Evolutionary conservation across 1,140 invertebrate species (phyloP).

Genomic region (Babylonia areolata): DNA sequence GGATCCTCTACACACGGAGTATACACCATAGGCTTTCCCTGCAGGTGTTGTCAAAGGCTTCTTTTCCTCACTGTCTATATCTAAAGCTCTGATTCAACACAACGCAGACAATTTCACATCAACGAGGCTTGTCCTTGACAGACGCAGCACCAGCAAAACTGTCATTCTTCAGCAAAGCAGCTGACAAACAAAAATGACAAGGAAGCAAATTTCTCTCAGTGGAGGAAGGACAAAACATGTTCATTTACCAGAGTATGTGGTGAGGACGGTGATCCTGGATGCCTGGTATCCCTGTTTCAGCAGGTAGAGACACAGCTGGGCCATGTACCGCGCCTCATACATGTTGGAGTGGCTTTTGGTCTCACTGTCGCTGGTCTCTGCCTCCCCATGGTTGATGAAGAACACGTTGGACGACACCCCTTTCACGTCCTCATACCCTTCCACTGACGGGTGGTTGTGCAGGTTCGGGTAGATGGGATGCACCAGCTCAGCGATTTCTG

Average conservation of each 20-base stretch:
- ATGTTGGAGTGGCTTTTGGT: constrained; percentile 7
- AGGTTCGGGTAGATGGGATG: constrained; percentile 73
- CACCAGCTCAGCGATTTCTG: constrained; percentile 73
- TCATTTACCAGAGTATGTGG: constrained; percentile 71
- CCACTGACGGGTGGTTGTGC: constrained; percentile 65
- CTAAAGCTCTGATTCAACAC: no score
- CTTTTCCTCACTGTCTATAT: no score
- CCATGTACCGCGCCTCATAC: constrained; percentile 68
- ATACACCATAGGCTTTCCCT: no score
- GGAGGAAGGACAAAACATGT: no score
- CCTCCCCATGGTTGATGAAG: constrained; percentile 72
- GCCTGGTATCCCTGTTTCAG: constrained; percentile 71
- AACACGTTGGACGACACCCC: constrained; percentile 73
- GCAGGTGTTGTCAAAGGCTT: no score
- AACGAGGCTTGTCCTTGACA: no score
- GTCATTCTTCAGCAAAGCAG: no score
- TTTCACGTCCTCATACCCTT: constrained; percentile 60
- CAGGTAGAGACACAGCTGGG: constrained; percentile 70
- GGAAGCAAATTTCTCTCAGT: no score
- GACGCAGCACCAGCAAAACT: no score
- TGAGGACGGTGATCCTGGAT: constrained; percentile 74
- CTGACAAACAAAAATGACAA: no score
- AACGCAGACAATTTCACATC: no score
- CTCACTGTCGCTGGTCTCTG: constrained; percentile 59
- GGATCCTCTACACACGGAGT: no score